Evolutionary conservation across 2,888 invertebrate genomes (phyloP).

Genomic region (Augiades crinisus): DNA sequence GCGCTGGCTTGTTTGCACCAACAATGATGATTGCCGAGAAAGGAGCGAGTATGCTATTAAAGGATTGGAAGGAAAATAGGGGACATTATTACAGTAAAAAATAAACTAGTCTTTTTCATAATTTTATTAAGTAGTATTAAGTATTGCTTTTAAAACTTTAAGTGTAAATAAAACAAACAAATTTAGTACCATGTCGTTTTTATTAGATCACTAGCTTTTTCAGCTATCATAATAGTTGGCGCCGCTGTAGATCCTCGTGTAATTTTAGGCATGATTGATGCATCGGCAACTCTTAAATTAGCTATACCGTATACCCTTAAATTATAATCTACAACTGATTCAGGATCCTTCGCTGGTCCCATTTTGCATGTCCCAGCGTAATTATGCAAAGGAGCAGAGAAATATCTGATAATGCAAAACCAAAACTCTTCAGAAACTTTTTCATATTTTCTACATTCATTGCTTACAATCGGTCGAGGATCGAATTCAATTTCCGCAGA

Average conservation of each 20-base stretch:
- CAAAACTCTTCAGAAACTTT: conserved; percentile 67
- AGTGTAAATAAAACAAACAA: conserved; percentile 27
- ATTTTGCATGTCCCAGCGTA: conserved; percentile 74
- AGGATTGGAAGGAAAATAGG: conserved; percentile 71
- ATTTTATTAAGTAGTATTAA: conserved; percentile 1
- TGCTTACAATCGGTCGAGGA: conserved; percentile 60
- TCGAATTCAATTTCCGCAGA: conserved; percentile 65
- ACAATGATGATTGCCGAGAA: conserved; percentile 77
- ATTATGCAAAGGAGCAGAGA: conserved; percentile 68
- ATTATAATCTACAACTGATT: conserved; percentile 64
- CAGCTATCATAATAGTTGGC: conserved; percentile 75
- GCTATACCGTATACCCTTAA: conserved; percentile 60
- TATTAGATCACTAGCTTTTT: conserved; percentile 74
- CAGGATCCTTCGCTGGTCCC: conserved; percentile 60
- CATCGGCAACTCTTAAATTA: conserved; percentile 67
- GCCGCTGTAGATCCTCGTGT: conserved; percentile 70
- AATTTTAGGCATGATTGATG: conserved; percentile 71
- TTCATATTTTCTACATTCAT: conserved; percentile 64
- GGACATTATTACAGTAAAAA: conserved; percentile 53
- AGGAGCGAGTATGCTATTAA: conserved; percentile 63
- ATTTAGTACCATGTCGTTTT: conserved; percentile 70
- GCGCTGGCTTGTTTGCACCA: conserved; percentile 64
- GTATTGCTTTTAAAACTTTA: conserved; percentile 3
- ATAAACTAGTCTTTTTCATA: conserved; percentile 33
- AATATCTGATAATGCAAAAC: conserved; percentile 71